A percentile compares a stretch with the other conserved stretches of the same genome.
phyloP scores from a whole-genome alignment of 35 echinoderm and acorn worm genomes.

The Acanthaster planci region DNA sequence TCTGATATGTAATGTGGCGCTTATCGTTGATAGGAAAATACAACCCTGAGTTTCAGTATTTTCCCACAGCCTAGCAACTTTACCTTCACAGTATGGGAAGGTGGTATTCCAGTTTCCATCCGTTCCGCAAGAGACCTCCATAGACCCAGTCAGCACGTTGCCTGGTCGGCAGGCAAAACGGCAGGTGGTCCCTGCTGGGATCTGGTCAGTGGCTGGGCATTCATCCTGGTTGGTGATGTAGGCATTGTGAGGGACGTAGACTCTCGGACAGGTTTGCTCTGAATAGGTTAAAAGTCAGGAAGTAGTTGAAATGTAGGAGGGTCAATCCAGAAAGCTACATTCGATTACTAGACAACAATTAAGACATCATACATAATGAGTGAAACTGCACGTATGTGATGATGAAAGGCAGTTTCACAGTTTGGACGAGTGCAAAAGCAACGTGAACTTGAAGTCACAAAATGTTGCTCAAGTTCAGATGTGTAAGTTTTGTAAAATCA shows the following conservation, averaged over 20 bases:
- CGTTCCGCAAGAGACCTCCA: conserved; percentile 20
- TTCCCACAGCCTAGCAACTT: background rate
- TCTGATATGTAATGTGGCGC: too few species aligned
- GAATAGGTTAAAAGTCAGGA: background rate
- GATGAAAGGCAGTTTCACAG: too few species aligned
- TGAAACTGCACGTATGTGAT: too few species aligned
- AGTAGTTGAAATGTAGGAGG: background rate
- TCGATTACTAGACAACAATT: too few species aligned
- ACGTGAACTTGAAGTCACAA: too few species aligned
- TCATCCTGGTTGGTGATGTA: conserved; percentile 5
- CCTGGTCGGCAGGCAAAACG: conserved; percentile 30
- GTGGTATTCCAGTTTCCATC: conserved; percentile 33
- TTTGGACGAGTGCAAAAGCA: too few species aligned
- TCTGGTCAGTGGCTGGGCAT: conserved; percentile 23
- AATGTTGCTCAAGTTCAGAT: too few species aligned
- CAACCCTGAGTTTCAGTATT: too few species aligned
- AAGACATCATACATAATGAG: too few species aligned
- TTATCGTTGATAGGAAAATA: too few species aligned
- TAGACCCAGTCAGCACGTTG: conserved; percentile 22
- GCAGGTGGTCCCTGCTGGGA: conserved; percentile 37
- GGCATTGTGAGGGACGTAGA: background rate
- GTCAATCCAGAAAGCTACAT: too few species aligned
- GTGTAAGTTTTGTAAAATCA: too few species aligned
- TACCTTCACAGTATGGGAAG: conserved; percentile 47
- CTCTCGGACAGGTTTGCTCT: conserved; percentile 10